phyloP scores from a whole-genome alignment of 2,888 invertebrate genomes.

The Elysia crispata region DNA sequence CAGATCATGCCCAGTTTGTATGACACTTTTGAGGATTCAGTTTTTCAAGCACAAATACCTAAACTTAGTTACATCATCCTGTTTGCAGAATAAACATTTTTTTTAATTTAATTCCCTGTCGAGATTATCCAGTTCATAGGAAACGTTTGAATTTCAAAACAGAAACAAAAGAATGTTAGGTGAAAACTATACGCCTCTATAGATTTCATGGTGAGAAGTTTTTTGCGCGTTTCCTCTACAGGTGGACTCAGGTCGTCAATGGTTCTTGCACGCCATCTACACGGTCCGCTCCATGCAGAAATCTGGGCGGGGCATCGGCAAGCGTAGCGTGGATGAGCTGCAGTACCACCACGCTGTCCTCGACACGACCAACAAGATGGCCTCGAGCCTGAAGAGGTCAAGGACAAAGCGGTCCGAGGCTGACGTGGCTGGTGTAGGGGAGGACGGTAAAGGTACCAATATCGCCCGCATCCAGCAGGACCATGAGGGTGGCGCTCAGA shows the following conservation, averaged over 20 bases:
- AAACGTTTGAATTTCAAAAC: too few relatives aligned
- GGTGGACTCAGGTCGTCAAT: constrained; percentile 69
- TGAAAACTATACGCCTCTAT: too few relatives aligned
- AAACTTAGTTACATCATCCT: too few relatives aligned
- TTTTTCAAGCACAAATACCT: too few relatives aligned
- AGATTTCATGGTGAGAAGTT: too few relatives aligned
- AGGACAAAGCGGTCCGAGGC: constrained; percentile 55
- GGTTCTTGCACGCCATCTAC: constrained; percentile 74
- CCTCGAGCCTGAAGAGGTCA: too few relatives aligned
- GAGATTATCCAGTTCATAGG: too few relatives aligned
- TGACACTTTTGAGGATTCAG: too few relatives aligned
- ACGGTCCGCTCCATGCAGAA: constrained; percentile 60
- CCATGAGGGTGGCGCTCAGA: constrained; percentile 46
- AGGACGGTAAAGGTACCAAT: constrained; percentile 67
- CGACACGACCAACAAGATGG: background rate
- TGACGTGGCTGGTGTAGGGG: constrained; percentile 59
- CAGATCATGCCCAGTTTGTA: too few relatives aligned
- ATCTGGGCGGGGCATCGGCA: constrained; percentile 52
- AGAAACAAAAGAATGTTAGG: too few relatives aligned
- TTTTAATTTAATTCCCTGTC: too few relatives aligned
- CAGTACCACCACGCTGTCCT: constrained; percentile 28
- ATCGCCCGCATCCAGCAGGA: constrained; percentile 64
- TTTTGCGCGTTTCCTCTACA: constrained; percentile 53
- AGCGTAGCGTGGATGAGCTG: constrained; percentile 45
- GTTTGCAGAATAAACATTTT: too few relatives aligned